phyloP scores from a whole-genome alignment of 2,797 vertebrate species.

The Sylvia borin region DNA sequence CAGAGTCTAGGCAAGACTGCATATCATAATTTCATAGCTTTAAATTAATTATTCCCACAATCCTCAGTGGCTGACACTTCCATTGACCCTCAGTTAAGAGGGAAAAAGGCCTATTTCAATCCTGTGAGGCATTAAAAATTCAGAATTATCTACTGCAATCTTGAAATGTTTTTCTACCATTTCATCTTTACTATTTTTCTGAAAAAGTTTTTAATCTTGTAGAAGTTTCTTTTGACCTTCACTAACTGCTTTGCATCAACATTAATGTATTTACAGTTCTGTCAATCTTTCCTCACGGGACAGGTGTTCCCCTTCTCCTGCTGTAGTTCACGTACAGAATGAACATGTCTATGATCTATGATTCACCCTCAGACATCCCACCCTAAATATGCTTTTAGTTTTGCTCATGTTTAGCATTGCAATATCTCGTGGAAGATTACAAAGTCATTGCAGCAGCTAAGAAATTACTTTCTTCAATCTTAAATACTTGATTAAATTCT shows the following conservation, averaged over 20 bases:
- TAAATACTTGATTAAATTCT: slow-evolving; percentile 14
- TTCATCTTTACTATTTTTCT: neutral
- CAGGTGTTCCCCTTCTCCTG: rapidly evolving
- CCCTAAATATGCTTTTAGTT: neutral
- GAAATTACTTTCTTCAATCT: neutral
- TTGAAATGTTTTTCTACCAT: neutral
- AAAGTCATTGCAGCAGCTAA: neutral
- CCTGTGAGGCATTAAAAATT: neutral
- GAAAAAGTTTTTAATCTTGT: neutral
- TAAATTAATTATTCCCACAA: neutral
- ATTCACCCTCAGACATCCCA: neutral
- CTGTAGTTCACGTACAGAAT: neutral
- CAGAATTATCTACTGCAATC: neutral
- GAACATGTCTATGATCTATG: rapidly evolving
- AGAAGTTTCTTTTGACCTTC: neutral
- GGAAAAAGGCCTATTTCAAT: neutral
- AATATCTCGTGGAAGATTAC: neutral
- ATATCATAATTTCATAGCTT: neutral
- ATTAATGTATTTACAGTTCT: neutral
- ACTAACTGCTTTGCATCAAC: neutral
- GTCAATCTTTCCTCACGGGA: neutral
- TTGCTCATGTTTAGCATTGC: neutral
- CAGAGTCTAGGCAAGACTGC: neutral
- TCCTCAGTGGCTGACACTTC: neutral
- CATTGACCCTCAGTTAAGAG: neutral